phyloP scores from a whole-genome alignment of 1,140 invertebrate species.

The Cyphomyrmex costatus region DNA sequence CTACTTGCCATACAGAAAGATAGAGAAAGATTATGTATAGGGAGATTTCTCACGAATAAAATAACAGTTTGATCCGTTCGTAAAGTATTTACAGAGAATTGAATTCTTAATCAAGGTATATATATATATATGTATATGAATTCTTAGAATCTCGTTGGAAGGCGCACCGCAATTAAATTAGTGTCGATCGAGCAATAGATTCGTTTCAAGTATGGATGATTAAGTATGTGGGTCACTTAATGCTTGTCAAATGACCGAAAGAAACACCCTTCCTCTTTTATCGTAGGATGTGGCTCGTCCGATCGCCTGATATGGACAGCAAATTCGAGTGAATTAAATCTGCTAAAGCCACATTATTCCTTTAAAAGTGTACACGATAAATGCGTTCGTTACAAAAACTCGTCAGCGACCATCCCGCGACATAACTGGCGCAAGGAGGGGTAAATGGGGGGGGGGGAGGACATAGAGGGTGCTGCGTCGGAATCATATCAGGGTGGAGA shows the following conservation, averaged over 20 bases:
- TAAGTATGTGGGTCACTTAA: conserved; percentile 5
- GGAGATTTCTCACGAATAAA: conserved; percentile 35
- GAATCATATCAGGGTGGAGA: conserved; percentile 66
- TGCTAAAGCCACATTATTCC: conserved; percentile 27
- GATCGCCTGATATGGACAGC: conserved; percentile 5
- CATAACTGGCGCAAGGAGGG: neutral
- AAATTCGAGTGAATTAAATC: conserved; percentile 43
- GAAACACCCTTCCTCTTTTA: conserved; percentile 26
- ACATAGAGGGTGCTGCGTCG: conserved; percentile 19
- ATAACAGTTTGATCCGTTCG: conserved; percentile 60
- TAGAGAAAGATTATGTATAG: neutral
- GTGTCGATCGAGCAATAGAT: conserved; percentile 25
- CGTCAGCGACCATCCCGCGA: conserved; percentile 23
- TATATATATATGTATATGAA: conserved; percentile 71
- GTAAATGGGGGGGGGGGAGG: too few relatives aligned
- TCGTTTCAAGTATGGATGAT: conserved; percentile 12
- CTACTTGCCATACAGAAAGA: neutral
- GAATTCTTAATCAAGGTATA: conserved; percentile 67
- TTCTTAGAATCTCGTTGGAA: conserved; percentile 77
- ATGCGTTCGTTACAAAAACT: conserved; percentile 55
- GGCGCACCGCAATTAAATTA: conserved; percentile 75
- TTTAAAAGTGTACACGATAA: conserved; percentile 46
- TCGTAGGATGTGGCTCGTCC: neutral
- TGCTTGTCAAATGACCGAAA: conserved; percentile 26
- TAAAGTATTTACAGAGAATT: conserved; percentile 30